phyloP scores from a whole-genome alignment of 2,888 invertebrate genomes.

The Amblyjoppa proteus region DNA sequence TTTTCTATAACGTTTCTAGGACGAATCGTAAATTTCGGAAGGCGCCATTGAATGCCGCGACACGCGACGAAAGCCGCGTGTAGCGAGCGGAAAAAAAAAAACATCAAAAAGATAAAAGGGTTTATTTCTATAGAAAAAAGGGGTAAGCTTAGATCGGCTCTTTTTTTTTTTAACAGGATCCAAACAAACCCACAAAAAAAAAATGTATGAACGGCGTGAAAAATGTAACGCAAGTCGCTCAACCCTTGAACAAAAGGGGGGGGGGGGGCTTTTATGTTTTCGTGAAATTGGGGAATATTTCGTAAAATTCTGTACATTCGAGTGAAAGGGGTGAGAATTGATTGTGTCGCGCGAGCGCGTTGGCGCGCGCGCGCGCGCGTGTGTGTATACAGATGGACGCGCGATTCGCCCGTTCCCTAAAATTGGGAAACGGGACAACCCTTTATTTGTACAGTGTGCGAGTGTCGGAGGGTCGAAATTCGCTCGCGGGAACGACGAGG shows the following conservation, averaged over 20 bases:
- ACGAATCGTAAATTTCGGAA: constrained; percentile 63
- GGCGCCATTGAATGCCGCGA: constrained; percentile 24
- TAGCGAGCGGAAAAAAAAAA: constrained; percentile 7
- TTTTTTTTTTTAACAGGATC: constrained; percentile 25
- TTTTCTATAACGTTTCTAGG: constrained; percentile 4
- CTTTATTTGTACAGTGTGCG: constrained; percentile 82
- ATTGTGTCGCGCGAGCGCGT: constrained; percentile 54
- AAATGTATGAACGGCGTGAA: constrained; percentile 41
- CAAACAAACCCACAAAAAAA: constrained; percentile 48
- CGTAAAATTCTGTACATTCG: constrained; percentile 57
- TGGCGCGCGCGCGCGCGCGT: constrained; percentile 27
- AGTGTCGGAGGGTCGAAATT: constrained; percentile 58
- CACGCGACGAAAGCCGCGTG: constrained; percentile 25
- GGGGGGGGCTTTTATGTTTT: constrained; percentile 17
- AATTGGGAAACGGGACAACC: constrained; percentile 77
- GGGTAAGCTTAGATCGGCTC: background rate
- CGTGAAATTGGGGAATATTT: constrained; percentile 55
- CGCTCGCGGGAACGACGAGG: constrained; percentile 47
- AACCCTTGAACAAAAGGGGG: background rate
- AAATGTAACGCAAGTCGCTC: constrained; percentile 16
- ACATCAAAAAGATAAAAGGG: constrained; percentile 28
- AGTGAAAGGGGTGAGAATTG: constrained; percentile 62
- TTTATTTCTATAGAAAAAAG: background rate
- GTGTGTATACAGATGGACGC: constrained; percentile 15
- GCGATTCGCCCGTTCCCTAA: constrained; percentile 59